phyloP scores from a whole-genome alignment of 2,797 vertebrate species.

The Lophius americanus region DNA sequence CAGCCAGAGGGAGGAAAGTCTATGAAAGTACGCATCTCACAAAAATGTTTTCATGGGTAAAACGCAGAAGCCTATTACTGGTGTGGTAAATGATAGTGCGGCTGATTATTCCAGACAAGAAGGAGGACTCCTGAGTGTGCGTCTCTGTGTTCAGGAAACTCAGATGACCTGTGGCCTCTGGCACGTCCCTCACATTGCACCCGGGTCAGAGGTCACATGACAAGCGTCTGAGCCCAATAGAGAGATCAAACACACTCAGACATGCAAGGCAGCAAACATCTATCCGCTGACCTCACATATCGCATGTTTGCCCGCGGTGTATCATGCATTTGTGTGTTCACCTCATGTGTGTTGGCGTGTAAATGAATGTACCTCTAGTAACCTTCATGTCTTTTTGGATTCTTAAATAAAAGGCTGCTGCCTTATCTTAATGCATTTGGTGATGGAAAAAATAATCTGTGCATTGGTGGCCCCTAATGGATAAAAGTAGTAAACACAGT shows the following conservation, averaged over 20 bases:
- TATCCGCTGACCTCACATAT: slow-evolving; percentile 4
- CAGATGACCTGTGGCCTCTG: slow-evolving; percentile 64
- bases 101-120: background rate
- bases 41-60: slow-evolving; percentile 15
- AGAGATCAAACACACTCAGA: slow-evolving; percentile 72
- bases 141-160: slow-evolving; percentile 66
- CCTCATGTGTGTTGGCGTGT: background rate
- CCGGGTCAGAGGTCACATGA: slow-evolving; percentile 64
- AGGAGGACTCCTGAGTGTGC: background rate
- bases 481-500: slow-evolving; percentile 11
- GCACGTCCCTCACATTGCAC: slow-evolving; percentile 54
- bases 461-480: slow-evolving; percentile 26
- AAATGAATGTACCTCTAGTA: background rate
- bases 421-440: background rate
- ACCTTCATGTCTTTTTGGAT: slow-evolving; percentile 2
- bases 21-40: slow-evolving; percentile 30
- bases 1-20: slow-evolving; percentile 12
- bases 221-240: slow-evolving; percentile 66
- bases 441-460: slow-evolving; percentile 1
- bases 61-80: background rate
- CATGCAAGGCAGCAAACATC: slow-evolving; percentile 50
- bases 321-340: slow-evolving; percentile 6
- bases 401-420: slow-evolving; percentile 21
- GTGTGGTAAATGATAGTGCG: background rate
- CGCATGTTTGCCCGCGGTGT: slow-evolving; percentile 7